These are phyloP conservation scores for Tarsius wallacei DNA, from an alignment of 2,797 vertebrate species.

Conservation along the genomic window DNA sequence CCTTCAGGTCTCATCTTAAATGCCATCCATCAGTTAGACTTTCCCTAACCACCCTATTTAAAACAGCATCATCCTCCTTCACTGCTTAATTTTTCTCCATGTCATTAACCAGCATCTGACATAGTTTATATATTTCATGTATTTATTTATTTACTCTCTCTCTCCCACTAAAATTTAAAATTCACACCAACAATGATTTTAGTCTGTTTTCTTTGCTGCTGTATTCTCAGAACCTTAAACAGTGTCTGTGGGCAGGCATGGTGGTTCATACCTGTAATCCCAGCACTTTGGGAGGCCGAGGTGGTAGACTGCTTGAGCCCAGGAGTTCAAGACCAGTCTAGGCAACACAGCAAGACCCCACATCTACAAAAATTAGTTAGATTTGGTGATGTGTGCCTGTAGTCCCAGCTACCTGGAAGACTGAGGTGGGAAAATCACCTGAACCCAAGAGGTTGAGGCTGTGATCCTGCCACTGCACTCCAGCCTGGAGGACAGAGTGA, in stretches of 20 bases:
- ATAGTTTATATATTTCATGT: neutral
- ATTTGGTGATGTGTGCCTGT: too few species aligned
- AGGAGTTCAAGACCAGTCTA: too few species aligned
- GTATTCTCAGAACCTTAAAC: neutral
- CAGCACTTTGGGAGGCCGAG: too few species aligned
- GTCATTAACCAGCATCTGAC: neutral
- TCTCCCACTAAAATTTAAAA: neutral
- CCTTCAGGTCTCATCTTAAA: neutral
- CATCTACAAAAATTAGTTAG: too few species aligned
- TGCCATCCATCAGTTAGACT: neutral
- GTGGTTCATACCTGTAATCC: too few species aligned
- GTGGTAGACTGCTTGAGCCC: too few species aligned
- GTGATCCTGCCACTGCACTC: too few species aligned
- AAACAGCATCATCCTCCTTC: neutral
- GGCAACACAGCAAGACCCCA: too few species aligned
- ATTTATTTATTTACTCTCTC: neutral
- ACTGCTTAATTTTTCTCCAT: neutral
- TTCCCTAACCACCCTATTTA: neutral
- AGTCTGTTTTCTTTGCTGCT: conserved; percentile 30
- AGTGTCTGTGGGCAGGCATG: neutral
- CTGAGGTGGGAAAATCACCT: too few species aligned
- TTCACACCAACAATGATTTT: conserved; percentile 37
- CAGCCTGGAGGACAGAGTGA: too few species aligned
- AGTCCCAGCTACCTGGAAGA: too few species aligned
- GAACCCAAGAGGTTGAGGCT: too few species aligned